Evolutionary conservation across 2,113 vertebrate species (phyloP).

Genomic region (Pelecanoides urinatrix): DNA sequence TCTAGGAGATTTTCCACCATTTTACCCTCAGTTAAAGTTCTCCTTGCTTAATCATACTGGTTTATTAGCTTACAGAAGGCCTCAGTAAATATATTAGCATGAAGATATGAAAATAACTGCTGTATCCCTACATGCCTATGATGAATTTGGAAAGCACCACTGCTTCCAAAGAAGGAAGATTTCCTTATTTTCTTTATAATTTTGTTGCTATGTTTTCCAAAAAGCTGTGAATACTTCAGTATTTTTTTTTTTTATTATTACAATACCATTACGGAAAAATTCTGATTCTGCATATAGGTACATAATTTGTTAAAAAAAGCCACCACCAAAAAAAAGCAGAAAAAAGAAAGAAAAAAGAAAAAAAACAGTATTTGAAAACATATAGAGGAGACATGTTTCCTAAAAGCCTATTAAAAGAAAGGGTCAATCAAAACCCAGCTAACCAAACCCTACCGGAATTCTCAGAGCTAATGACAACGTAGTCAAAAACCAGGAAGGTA

Average conservation of each 20-base stretch:
- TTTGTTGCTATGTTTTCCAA: neutral
- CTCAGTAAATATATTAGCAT: neutral
- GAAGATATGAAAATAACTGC: neutral
- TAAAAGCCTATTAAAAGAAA: neutral
- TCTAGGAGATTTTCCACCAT: neutral
- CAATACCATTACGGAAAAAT: neutral
- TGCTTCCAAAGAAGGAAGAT: neutral
- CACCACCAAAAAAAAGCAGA: too few species aligned
- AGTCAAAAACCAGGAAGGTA: neutral
- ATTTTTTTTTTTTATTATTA: neutral
- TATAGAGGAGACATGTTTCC: neutral
- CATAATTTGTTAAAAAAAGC: neutral
- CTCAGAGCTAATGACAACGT: neutral
- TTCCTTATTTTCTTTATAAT: neutral
- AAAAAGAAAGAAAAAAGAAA: neutral
- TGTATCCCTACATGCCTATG: accelerated
- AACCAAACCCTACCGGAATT: neutral
- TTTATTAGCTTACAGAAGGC: neutral
- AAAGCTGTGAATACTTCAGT: neutral
- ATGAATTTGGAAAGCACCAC: neutral
- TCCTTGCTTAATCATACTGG: neutral
- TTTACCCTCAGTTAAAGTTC: neutral
- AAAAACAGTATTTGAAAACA: neutral
- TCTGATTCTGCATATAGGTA: neutral
- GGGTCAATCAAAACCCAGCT: neutral